phyloP scores from a whole-genome alignment of 1,140 invertebrate species.

The Hyles vespertilio region DNA sequence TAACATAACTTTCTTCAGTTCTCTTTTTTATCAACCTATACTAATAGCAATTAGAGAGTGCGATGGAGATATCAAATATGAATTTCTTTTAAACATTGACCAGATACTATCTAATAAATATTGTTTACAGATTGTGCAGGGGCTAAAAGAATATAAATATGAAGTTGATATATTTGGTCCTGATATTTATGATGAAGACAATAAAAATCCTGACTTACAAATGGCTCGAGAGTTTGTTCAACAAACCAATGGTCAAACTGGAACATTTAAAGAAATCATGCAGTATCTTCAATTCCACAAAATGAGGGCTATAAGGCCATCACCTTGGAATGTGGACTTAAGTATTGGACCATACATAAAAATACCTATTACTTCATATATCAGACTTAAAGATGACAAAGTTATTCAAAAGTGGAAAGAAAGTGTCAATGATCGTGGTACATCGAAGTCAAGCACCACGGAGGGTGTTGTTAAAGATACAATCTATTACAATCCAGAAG shows the following conservation, averaged over 20 bases:
- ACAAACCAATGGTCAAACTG: constrained; percentile 52
- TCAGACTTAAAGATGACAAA: constrained; percentile 59
- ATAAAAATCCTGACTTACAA: constrained; percentile 38
- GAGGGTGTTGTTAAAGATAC: constrained; percentile 45
- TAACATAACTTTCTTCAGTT: neutral
- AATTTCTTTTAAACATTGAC: neutral
- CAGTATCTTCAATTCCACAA: constrained; percentile 61
- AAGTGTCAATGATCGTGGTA: constrained; percentile 51
- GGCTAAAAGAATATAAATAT: constrained; percentile 48
- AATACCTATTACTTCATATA: constrained; percentile 65
- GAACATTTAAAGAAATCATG: constrained; percentile 60
- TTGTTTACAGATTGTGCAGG: constrained; percentile 48
- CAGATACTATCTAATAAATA: constrained; percentile 11
- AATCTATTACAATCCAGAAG: constrained; percentile 53
- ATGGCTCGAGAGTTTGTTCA: constrained; percentile 50
- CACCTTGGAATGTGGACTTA: constrained; percentile 64
- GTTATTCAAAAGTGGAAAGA: constrained; percentile 52
- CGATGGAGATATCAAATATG: neutral
- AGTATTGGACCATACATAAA: constrained; percentile 64
- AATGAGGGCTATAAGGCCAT: constrained; percentile 42
- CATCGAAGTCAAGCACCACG: constrained; percentile 35
- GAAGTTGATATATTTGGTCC: constrained; percentile 65
- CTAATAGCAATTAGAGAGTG: neutral
- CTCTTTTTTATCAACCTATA: neutral
- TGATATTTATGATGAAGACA: constrained; percentile 44